Percentiles rank a stretch among this genome's conserved stretches.
phyloP scores from a whole-genome alignment of 1,140 invertebrate species.

The Magallana angulata region DNA sequence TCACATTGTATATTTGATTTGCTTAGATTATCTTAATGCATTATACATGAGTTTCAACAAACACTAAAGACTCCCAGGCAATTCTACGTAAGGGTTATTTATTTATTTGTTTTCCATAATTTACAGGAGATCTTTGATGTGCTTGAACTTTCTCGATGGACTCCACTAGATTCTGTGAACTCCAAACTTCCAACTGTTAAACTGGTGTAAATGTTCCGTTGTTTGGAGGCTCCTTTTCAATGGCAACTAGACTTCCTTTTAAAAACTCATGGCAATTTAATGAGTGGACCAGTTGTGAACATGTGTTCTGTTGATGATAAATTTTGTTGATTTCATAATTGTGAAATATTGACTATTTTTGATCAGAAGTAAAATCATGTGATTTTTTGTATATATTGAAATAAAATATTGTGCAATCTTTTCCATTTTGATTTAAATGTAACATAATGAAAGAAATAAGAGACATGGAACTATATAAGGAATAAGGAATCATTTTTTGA shows the following conservation, averaged over 20 bases:
- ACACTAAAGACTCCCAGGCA: background rate
- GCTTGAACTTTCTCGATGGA: constrained; percentile 79
- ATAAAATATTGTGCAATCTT: too few species aligned
- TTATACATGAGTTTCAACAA: too few species aligned
- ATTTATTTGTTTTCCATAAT: constrained; percentile 42
- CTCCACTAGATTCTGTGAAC: constrained; percentile 67
- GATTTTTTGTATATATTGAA: too few species aligned
- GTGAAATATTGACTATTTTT: too few species aligned
- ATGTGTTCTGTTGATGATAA: background rate
- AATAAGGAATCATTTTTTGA: too few species aligned
- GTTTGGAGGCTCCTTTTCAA: background rate
- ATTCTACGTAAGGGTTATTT: background rate
- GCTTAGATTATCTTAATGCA: too few species aligned
- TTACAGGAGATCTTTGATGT: constrained; percentile 80
- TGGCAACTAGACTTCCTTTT: background rate
- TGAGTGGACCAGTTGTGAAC: background rate
- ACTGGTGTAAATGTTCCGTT: background rate
- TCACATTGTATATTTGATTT: too few species aligned
- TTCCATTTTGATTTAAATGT: too few species aligned
- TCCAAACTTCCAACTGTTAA: constrained; percentile 45
- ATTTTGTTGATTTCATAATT: too few species aligned
- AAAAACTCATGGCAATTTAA: background rate
- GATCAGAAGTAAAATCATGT: too few species aligned
- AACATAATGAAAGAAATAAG: too few species aligned
- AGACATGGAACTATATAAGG: too few species aligned